A percentile compares a stretch with the other conserved stretches of the same genome.
phyloP scores from a whole-genome alignment of 2,797 vertebrate genomes.

The Geotria australis region DNA sequence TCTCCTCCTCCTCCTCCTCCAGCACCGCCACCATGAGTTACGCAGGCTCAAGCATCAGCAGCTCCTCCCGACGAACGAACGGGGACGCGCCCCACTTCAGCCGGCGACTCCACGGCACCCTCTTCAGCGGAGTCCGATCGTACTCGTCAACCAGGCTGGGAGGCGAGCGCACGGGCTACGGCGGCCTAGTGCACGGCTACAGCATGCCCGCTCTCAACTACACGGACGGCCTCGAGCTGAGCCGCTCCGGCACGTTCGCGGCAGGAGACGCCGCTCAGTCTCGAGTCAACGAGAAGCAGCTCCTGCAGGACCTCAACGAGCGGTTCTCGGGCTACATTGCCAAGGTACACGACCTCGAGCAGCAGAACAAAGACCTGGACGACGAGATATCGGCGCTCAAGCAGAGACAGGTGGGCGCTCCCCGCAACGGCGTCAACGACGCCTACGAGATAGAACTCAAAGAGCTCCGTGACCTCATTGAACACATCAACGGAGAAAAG shows the following conservation, averaged over 20 bases:
- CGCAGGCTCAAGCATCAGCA: conserved; percentile 42
- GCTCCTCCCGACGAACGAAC: conserved; percentile 43
- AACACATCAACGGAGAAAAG: conserved; percentile 67
- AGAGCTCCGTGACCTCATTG: conserved; percentile 51
- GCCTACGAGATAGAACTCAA: conserved; percentile 70
- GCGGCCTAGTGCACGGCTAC: not conserved
- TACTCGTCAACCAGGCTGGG: conserved; percentile 1
- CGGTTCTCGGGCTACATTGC: conserved; percentile 88
- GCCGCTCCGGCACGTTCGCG: conserved; percentile 31
- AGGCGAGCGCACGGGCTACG: not conserved
- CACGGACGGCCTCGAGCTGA: conserved; percentile 46
- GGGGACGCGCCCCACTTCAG: conserved; percentile 28
- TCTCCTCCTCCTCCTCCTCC: too few species aligned
- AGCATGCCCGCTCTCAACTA: conserved; percentile 27
- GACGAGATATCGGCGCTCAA: conserved; percentile 69
- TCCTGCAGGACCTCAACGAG: conserved; percentile 85
- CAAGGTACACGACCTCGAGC: conserved; percentile 82
- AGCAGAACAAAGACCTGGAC: conserved; percentile 87
- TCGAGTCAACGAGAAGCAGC: conserved; percentile 75
- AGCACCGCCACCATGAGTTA: conserved; percentile 37
- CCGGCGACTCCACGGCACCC: conserved; percentile 37
- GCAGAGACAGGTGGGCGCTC: conserved; percentile 52
- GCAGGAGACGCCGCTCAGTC: conserved; percentile 40
- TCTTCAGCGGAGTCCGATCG: conserved; percentile 34
- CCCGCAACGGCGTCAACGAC: conserved; percentile 33